Evolutionary conservation across 2,113 vertebrate species (phyloP), one percentile per base, ranked within the genome.

Genomic region (Glaucidium brasilianum): DNA sequence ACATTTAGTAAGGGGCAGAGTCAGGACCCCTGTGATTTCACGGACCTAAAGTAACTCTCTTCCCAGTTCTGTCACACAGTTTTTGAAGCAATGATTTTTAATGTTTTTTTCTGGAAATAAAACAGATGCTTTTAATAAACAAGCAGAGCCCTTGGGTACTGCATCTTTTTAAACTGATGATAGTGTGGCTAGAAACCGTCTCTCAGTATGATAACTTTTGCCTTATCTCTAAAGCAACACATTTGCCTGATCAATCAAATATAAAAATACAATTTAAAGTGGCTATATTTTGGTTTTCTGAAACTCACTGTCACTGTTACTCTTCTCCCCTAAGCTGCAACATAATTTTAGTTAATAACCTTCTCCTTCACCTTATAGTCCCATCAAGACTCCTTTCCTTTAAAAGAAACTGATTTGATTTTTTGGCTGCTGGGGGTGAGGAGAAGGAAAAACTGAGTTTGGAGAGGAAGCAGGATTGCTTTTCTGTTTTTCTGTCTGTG

Each of bases 211-310:
- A 32, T 72, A 81, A 88, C 88, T 85, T 83, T 27, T 71, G 41
- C 83, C 93, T 96, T 96, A 96, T 95, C 93, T 93, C 82, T 74
- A 63, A 96, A 95, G 94, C 15, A 93, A 90, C 85, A 94, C 92
- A 85, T 97, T 93, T 90, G 45, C 71, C 82, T 62, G 74, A 91
- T 92, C 68, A 89, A 92, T 73, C 79, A 89, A 87, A 90, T 74
- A 86, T 11, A 92, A 86, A 91, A 93, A 86, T 37, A 75, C 23
- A 7, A 41, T 79, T 93, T 92, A 17, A 89, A 94, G 60, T 35
- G 49, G 34, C 73, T 69, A 30, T 20, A 58, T 62, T 94, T 87
- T 43, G 64, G 23, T 7, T 87, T 91, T 68, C 78, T 91, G 75
- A 93, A 95, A 82, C 84, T 90, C 68, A 79, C 56, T 50, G 41